Evolutionary conservation across 2,113 vertebrate genomes (phyloP).

Genomic region (Phaetusa simplex): DNA sequence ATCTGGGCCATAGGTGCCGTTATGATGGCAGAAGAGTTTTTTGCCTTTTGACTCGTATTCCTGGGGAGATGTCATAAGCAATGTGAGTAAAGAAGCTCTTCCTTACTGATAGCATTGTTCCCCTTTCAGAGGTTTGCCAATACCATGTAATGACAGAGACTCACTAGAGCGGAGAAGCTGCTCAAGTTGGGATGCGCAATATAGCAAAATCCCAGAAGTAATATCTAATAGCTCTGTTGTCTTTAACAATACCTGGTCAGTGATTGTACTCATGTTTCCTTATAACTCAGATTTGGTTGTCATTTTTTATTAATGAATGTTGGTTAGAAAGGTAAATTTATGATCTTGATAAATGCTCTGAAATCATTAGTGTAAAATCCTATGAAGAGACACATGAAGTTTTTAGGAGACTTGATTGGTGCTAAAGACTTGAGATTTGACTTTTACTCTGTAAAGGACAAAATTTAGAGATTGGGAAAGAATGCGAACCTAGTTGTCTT

Average conservation of each 20-base stretch:
- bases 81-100: neutral
- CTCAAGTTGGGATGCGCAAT: neutral
- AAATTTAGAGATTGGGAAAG: neutral
- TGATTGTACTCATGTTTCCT: neutral
- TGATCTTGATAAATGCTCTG: neutral
- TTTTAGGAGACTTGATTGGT: neutral
- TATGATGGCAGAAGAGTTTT: neutral
- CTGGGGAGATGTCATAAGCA: neutral
- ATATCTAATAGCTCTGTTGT: neutral
- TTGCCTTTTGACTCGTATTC: neutral
- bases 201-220: neutral
- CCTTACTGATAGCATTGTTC: neutral
- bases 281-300: neutral
- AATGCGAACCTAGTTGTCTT: neutral
- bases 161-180: neutral
- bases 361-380: neutral
- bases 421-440: neutral
- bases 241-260: neutral
- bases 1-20: neutral
- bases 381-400: neutral
- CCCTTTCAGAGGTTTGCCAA: neutral
- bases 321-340: neutral
- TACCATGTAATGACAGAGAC: neutral
- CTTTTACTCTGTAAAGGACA: neutral
- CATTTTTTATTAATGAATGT: neutral